These are phyloP conservation scores for Pseudomyrmex dendroicus DNA, from an alignment of 1,140 invertebrate genomes.

Conservation along the genomic window DNA sequence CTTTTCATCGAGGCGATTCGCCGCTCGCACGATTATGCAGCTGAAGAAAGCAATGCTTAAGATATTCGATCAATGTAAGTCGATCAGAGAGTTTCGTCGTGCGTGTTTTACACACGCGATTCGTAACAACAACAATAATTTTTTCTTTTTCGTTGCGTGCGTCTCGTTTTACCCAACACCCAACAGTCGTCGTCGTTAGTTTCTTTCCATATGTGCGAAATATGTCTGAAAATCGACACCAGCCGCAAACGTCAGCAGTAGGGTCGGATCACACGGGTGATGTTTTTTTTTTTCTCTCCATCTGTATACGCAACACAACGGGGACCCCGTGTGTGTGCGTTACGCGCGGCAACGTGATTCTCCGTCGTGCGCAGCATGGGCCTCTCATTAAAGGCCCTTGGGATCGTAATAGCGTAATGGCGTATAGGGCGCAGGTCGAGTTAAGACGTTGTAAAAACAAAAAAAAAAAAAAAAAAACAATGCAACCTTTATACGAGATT, in stretches of 20 bases:
- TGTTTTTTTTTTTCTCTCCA: slow-evolving; percentile 8
- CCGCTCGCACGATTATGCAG: slow-evolving; percentile 79
- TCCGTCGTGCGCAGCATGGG: slow-evolving; percentile 66
- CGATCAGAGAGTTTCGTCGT: background rate
- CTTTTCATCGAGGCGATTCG: slow-evolving; percentile 49
- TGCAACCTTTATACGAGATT: slow-evolving; percentile 1
- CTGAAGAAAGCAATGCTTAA: slow-evolving; percentile 82
- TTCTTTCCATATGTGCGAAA: background rate
- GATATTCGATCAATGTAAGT: slow-evolving; percentile 83
- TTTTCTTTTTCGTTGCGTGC: background rate
- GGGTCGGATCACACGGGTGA: background rate
- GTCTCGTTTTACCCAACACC: background rate
- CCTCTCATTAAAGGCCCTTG: slow-evolving; percentile 60
- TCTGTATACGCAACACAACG: slow-evolving; percentile 37
- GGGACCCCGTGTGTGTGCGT: slow-evolving; percentile 10
- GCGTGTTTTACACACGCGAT: background rate
- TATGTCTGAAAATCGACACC: background rate
- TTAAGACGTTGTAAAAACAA: slow-evolving; percentile 60
- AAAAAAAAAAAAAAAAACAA: slow-evolving; percentile 11
- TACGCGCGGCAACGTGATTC: slow-evolving; percentile 64
- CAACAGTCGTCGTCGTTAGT: background rate
- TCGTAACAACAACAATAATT: slow-evolving; percentile 2
- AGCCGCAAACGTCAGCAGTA: no score
- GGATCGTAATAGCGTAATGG: slow-evolving; percentile 70
- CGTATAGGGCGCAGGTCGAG: slow-evolving; percentile 48